Conservation (phyloP, 2,113 vertebrate genomes). For the Sisor rabdophorus region DNA sequence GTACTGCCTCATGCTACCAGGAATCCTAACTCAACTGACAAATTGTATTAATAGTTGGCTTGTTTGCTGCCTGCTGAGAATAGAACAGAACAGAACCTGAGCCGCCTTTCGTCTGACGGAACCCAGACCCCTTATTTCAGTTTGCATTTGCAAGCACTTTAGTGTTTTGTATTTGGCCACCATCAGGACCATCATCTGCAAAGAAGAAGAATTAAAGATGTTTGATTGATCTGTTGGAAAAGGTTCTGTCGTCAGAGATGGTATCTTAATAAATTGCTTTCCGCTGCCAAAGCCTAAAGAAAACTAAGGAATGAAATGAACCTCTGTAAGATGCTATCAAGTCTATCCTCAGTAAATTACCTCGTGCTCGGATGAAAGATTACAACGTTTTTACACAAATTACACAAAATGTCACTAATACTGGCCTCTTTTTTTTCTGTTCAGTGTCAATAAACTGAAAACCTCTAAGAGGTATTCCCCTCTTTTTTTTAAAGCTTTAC, state of each 20-base stretch:
- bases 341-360: neutral
- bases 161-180: neutral
- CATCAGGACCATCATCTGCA: neutral
- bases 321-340: neutral
- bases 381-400: neutral
- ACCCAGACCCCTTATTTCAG: neutral
- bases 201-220: neutral
- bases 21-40: neutral
- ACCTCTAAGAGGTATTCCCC: neutral
- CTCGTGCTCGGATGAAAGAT: neutral
- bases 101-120: neutral
- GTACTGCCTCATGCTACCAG: neutral
- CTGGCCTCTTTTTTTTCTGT: neutral
- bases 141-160: neutral
- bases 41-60: neutral
- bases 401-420: neutral
- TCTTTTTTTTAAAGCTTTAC: slow-evolving; percentile 22
- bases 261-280: neutral
- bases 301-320: neutral
- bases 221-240: neutral
- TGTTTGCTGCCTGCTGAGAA: neutral
- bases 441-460: neutral
- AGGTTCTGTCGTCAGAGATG: neutral
- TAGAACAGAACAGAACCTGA: neutral
- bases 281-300: neutral